Conservation (phyloP, 2,113 vertebrate species). For the Alces alces region DNA sequence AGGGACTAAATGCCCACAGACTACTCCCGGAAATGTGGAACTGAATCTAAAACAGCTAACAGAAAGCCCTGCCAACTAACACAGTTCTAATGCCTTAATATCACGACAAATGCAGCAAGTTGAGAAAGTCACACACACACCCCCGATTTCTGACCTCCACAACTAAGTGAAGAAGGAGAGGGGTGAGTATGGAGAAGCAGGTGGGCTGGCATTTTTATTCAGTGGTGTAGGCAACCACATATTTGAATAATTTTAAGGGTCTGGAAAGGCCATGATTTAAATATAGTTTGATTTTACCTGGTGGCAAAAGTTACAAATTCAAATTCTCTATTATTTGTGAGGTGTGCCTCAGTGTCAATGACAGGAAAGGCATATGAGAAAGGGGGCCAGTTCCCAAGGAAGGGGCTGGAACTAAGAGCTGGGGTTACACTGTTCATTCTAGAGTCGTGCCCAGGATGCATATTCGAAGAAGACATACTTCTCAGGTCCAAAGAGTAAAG, state of each 20-base stretch:
- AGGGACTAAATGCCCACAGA: neutral
- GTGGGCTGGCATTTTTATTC: neutral
- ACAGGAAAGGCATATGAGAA: neutral
- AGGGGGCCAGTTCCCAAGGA: rapidly evolving
- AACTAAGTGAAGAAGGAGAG: neutral
- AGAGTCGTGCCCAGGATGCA: neutral
- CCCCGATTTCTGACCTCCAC: neutral
- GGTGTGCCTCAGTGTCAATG: neutral
- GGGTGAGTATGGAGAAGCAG: neutral
- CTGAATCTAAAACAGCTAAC: neutral
- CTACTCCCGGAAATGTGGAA: neutral
- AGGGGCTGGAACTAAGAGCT: neutral
- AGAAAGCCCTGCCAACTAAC: neutral
- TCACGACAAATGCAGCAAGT: neutral
- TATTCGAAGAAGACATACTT: neutral
- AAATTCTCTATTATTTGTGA: neutral
- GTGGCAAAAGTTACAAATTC: neutral
- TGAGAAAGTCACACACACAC: neutral
- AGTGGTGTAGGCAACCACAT: neutral
- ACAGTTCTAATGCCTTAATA: neutral
- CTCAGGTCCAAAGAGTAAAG: neutral
- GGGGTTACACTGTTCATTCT: rapidly evolving
- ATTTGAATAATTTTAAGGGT: neutral
- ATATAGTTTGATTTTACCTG: neutral
- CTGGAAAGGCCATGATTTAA: neutral